A percentile compares a stretch with the other conserved stretches of the same genome.
These are phyloP conservation scores for Cyanoramphus novaezelandiae DNA, from an alignment of 2,113 vertebrate genomes.

Conservation along the genomic window DNA sequence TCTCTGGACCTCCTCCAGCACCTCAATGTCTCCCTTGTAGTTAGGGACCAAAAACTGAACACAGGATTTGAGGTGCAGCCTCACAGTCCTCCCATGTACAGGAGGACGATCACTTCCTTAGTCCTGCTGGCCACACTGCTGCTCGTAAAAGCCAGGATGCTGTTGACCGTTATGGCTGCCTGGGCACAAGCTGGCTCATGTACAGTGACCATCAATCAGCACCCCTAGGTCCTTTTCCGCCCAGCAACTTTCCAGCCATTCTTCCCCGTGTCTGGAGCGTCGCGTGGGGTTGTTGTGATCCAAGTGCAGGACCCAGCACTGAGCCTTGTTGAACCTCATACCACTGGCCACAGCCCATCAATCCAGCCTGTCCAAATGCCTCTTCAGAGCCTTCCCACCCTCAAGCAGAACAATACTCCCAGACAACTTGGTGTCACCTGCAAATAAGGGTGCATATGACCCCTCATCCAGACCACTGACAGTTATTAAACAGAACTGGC, in stretches of 20 bases:
- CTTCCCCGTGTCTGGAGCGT: neutral
- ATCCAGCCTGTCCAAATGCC: neutral
- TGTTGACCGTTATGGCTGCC: neutral
- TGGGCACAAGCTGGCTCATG: neutral
- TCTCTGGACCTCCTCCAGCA: neutral
- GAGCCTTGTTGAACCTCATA: neutral
- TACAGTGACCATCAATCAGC: neutral
- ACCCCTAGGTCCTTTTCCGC: neutral
- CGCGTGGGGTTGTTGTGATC: neutral
- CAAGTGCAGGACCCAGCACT: neutral
- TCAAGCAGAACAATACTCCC: neutral
- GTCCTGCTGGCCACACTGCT: neutral
- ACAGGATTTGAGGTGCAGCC: neutral
- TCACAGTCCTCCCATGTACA: neutral
- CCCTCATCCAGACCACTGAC: neutral
- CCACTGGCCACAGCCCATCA: neutral
- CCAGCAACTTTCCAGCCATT: neutral
- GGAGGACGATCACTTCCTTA: neutral
- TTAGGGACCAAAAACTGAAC: neutral
- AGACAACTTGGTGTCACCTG: neutral
- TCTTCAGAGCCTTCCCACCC: neutral
- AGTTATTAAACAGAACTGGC: neutral
- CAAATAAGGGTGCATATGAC: neutral
- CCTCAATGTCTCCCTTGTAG: neutral
- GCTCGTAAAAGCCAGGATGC: neutral